Conservation (phyloP, 2,888 invertebrate species). For the Eurytoma adleriae region DNA sequence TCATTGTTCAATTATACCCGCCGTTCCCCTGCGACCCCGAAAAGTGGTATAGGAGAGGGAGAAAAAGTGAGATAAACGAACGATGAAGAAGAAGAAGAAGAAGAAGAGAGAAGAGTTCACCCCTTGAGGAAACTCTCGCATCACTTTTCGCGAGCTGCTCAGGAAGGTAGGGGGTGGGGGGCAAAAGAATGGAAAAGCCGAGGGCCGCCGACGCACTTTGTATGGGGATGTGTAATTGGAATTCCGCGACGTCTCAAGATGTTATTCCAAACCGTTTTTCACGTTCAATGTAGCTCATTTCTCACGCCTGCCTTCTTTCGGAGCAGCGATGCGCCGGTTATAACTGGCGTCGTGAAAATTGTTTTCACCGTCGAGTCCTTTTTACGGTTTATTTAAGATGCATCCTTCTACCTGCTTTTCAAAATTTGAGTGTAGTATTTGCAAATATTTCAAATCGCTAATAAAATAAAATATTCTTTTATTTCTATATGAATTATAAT, state of each 20-base stretch:
- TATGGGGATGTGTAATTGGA: constrained; percentile 53
- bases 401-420: not conserved
- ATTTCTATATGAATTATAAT: too few relatives aligned
- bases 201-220: constrained; percentile 43
- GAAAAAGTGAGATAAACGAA: too few relatives aligned
- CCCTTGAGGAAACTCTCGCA: constrained; percentile 12
- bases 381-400: constrained; percentile 13
- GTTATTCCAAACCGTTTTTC: constrained; percentile 55
- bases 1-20: too few relatives aligned
- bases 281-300: constrained; percentile 54
- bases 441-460: too few relatives aligned
- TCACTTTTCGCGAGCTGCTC: constrained; percentile 21
- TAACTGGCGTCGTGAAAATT: constrained; percentile 21
- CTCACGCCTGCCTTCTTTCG: constrained; percentile 29
- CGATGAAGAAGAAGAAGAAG: not conserved
- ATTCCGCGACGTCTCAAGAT: constrained; percentile 58
- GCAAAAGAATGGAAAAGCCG: constrained; percentile 43
- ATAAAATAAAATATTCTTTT: too few relatives aligned
- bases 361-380: constrained; percentile 5
- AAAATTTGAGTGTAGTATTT: too few relatives aligned
- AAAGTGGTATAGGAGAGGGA: not conserved
- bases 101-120: constrained; percentile 15
- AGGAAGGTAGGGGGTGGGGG: constrained; percentile 5
- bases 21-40: not conserved
- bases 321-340: not conserved